These are phyloP conservation scores for Hormiphora californensis DNA, from an alignment of 37 sponge, comb jelly and placozoan species.

Conservation along the genomic window DNA sequence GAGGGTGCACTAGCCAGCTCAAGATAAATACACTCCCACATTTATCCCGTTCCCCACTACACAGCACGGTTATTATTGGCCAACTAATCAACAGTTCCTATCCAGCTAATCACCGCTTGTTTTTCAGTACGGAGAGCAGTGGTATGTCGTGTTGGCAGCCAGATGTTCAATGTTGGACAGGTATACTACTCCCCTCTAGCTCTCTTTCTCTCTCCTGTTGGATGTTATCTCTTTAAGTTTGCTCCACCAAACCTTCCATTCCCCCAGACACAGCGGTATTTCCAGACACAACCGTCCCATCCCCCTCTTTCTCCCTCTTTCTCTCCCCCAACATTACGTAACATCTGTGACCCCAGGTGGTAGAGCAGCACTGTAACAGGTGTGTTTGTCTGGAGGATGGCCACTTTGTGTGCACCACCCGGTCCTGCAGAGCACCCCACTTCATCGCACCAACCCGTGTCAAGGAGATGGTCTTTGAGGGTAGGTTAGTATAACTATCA, in stretches of 20 bases:
- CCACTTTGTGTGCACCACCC: neutral
- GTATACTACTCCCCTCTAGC: no score
- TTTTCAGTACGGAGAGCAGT: neutral
- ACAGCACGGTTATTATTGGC: no score
- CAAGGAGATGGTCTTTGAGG: constrained; percentile 22
- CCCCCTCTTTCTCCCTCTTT: no score
- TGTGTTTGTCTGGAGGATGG: constrained; percentile 21
- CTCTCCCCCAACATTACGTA: neutral
- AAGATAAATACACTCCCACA: no score
- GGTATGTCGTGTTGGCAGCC: neutral
- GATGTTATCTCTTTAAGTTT: no score
- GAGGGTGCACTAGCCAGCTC: no score
- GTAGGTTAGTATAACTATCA: neutral
- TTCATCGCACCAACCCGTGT: neutral
- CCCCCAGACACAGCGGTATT: no score
- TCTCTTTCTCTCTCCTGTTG: no score
- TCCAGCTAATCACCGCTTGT: neutral
- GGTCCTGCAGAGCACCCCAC: neutral
- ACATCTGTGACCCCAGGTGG: neutral
- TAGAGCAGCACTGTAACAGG: neutral
- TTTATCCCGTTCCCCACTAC: no score
- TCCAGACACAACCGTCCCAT: no score
- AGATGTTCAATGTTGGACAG: neutral
- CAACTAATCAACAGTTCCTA: no score
- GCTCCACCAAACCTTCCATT: no score